Evolutionary conservation across 2,113 vertebrate species (phyloP).

Genomic region (Oreamnos americanus): DNA sequence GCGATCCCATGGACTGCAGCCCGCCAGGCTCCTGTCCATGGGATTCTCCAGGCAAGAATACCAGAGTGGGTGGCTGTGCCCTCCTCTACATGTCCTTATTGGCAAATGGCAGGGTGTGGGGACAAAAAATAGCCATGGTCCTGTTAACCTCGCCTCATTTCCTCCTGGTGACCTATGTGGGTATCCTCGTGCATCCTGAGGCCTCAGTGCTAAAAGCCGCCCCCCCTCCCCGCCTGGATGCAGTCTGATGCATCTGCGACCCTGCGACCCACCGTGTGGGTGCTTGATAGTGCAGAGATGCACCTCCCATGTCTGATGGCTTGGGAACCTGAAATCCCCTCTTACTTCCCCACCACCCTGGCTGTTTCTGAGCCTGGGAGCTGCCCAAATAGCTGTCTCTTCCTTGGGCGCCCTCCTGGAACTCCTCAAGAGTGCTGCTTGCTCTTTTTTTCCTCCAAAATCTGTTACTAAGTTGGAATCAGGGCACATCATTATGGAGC

Average conservation of each 20-base stretch:
- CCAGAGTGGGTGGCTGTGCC: not conserved
- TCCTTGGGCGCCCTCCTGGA: not conserved
- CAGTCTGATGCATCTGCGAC: fast-evolving
- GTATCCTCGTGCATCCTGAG: fast-evolving
- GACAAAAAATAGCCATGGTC: not conserved
- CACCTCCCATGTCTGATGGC: not conserved
- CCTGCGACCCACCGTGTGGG: not conserved
- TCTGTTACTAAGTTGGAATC: constrained; percentile 35
- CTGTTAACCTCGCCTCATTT: not conserved
- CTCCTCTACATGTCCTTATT: not conserved
- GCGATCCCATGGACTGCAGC: not conserved
- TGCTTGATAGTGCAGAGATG: not conserved
- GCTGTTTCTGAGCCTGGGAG: not conserved
- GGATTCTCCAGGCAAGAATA: not conserved
- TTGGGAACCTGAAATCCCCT: not conserved
- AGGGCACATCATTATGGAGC: not conserved
- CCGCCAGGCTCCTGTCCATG: not conserved
- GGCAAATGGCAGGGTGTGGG: not conserved
- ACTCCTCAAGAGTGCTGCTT: not conserved
- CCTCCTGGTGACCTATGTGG: not conserved
- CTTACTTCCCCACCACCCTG: fast-evolving
- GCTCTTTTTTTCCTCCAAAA: not conserved
- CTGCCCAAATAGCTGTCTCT: not conserved
- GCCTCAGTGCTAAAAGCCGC: not conserved
- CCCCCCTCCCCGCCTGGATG: fast-evolving